Evolutionary conservation across 2,888 invertebrate species (phyloP), one percentile per base, ranked within the genome.

Genomic region (Stomorhina lunata): DNA sequence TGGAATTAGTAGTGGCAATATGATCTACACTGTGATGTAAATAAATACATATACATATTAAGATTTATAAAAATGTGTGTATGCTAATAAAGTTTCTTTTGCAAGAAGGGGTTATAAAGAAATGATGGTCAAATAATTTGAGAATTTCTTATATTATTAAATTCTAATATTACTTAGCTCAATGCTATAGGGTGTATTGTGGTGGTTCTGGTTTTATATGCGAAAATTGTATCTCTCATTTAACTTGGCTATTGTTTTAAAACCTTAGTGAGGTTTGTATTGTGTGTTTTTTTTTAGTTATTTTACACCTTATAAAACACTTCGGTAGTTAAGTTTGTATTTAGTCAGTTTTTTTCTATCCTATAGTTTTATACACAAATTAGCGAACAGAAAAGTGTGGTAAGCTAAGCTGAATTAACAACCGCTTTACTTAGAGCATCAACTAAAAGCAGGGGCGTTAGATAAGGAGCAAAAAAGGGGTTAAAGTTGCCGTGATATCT

Each of bases 341-440:
- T 43, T 37, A 40, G 37, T 32, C n/a, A 25, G 25, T 17, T 50
- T 15, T 34, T 40, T 25, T 59, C 55, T 65, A 59, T 53, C 69
- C 29, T 61, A 43, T 57, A 75, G 75, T 76, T 79, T 79, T 79
- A 57, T 69, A 82, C 82, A 65, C 82, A 82, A 82, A 82, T 82
- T 82, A 82, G 82, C 82, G 79, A 71, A 79, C 75, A 82, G 69
- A 75, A 79, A 79, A 82, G 65, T 79, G 71, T 79, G 79, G 81
- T 73, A 76, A 79, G 82, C 75, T 82, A 66, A 79, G 75, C 79
- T 61, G 55, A 66, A 57, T 71, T 79, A 79, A 76, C 79, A 76
- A 71, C 40, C 79, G 76, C 75, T 79, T 69, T 71, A 71, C 34
- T 63, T 25, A 63, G 43, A 48, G 29, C n/a, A n/a, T n/a, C n/a